Evolutionary conservation across 1,140 invertebrate genomes (phyloP), one percentile per base, ranked within the genome.

Genomic region (Euwallacea similis): DNA sequence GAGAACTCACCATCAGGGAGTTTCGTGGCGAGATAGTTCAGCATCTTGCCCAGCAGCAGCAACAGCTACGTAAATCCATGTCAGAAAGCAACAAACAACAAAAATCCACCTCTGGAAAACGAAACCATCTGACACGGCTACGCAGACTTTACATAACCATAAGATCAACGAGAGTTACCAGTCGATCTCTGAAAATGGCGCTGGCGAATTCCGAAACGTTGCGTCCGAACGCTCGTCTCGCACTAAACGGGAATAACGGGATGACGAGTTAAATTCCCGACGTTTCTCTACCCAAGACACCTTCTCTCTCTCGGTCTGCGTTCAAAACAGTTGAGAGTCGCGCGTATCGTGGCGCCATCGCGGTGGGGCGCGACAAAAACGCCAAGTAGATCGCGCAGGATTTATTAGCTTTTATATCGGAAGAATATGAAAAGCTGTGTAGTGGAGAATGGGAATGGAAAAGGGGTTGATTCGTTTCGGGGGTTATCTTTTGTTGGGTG

Each of bases 281-380:
- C 54, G 56, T 68, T 68, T 68, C 56, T 13, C 43, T 41, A 55
- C 66, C 50, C 58, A 68, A 58, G 46, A 58, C n/a, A 58, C 55
- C 60, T 63, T 58, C 50, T 58, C 50, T 58, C 55, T 68, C 66
- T 58, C 66, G 54, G 64, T 53, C 33, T 58, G 54, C 66, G 66
- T 68, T 68, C 54, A 68, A 68, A 68, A 68, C 66, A 68, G 66
- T 68, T 46, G 66, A 53, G 21, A 33, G 21, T 54, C 55, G 63
- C 41, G 55, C 50, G 66, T 47, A 59, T 15, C 42, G 66, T 68
- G 66, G 66, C 66, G 54, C 66, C 66, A 61, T 61, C 66, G 50
- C 33, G 33, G 11, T 55, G 47, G 33, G 47, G 63, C 43, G 47
- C 47, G 63, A 55, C 63, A 55, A 55, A 66, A 66, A 66, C 63